Evolutionary conservation across 2,888 invertebrate species (phyloP), one percentile per base, ranked within the genome.

Genomic region (Lymantria dispar): DNA sequence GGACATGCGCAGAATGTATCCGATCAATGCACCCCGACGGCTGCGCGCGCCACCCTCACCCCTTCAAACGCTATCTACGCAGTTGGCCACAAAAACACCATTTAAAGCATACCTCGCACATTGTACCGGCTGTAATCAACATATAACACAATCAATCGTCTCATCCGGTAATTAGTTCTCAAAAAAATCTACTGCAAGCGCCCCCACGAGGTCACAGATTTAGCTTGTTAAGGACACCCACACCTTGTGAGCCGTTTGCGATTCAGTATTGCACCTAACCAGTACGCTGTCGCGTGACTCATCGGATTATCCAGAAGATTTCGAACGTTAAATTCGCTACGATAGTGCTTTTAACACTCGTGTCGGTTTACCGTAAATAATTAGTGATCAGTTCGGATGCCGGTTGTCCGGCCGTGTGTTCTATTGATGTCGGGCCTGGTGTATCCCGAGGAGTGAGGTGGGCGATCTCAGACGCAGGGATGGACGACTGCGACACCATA

Each of bases 221-320:
- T 72, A 75, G 56, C 74, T 81, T 59, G 75, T 81, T 83, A 78
- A 75, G 93, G 82, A 92, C 93, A 92, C 93, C 89, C 91, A 85
- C 87, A 77, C 72, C 66, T 70, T 74, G 68, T 64, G 60, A 60
- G 49, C 47, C 55, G 66, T 71, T 62, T 74, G 67, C 60, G 60
- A 65, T 56, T 64, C 72, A 76, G 77, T 78, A 70, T 74, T 70
- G 74, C 70, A 73, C 70, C 72, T 72, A 78, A 82, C 80, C 67
- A 67, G 73, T 59, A 71, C 66, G 72, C 70, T 60, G 70, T 76
- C 75, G 83, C 83, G 89, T 90, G 90, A 90, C 78, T 87, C 90
- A 90, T 69, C 70, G 87, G 87, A 79, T 81, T 80, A 79, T 82
- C 86, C 87, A 75, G 76, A 72, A 77, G 76, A 72, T 76, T 79